Base-by-base conservation (phyloP, 1,140 invertebrate genomes). In the Littorina saxatilis region DNA sequence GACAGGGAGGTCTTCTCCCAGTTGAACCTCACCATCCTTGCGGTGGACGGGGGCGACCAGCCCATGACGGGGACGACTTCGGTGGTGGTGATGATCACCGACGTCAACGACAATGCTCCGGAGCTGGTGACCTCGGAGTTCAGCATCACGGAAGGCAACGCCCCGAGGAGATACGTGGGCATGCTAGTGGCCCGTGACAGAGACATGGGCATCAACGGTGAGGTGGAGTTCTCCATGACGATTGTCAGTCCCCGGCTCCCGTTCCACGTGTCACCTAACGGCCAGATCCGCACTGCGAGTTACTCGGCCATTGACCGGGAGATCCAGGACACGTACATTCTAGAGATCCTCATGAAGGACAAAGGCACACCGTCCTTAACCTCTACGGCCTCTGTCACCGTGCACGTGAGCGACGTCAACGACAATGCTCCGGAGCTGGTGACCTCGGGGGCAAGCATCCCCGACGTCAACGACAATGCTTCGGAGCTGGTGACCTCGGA, bases 341-440 rank as follows among this genome's bases (percentile, higher is more conserved):
- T 47, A 23, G 39, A 50, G 0, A 61, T 78, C 0, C 81, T 79
- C 20, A 78, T 84, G 63, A 82, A 82, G 61, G 85, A 82, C 17
- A 79, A 80, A 15, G 83, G 83, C 17, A 81, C 78, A 29, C 74
- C 75, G 0, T 86, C 82, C 61, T 37, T 70, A 17, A 66, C 83
- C 27, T 95, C 96, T 0, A 95, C 95, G 70, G 95, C 96, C 82
- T 94, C 94, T 0, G 93, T 97, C 0, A 94, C 92, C 9, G 94
- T 97, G 17, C 92, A 93, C 29, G 94, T 97, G 0, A 91, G 94
- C n/a, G 96, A 97, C 89, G 95, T 95, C 79, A 96, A 97, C 86
- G 96, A 97, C 91, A 92, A 97, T 58, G 95, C 94, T 39, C 96
- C 97, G 0, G 95, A 95, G 84, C 98, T 98, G 89, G 95, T 96